Evolutionary conservation across 1,140 invertebrate species (phyloP).

Genomic region (Phthorimaea operculella): DNA sequence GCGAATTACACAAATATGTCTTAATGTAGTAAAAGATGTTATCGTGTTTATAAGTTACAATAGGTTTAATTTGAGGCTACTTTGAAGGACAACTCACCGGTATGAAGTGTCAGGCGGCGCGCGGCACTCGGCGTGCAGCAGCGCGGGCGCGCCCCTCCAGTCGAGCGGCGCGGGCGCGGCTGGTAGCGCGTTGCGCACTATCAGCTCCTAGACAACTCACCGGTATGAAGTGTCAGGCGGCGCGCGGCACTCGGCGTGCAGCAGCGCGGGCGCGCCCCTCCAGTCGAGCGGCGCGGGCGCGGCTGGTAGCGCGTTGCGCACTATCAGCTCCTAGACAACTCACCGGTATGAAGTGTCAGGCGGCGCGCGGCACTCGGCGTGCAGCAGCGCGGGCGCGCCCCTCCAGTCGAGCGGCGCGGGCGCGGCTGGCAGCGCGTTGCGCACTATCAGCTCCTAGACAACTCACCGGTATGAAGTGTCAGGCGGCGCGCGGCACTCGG

Average conservation of each 20-base stretch:
- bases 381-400: conserved; percentile 29
- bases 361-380: conserved; percentile 41
- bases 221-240: conserved; percentile 40
- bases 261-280: conserved; percentile 30
- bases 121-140: conserved; percentile 41
- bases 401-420: conserved; percentile 34
- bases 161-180: conserved; percentile 23
- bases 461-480: conserved; percentile 37
- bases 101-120: conserved; percentile 38
- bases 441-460: conserved; percentile 14
- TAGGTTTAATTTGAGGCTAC: too few species aligned
- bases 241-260: conserved; percentile 42
- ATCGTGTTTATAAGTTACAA: too few species aligned
- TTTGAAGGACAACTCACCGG: conserved; percentile 36
- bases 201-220: too few species aligned
- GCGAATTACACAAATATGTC: too few species aligned
- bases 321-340: conserved; percentile 13
- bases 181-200: conserved; percentile 23
- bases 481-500: conserved; percentile 40
- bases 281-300: conserved; percentile 27
- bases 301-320: conserved; percentile 25
- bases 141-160: conserved; percentile 34
- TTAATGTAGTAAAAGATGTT: too few species aligned
- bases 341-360: conserved; percentile 41
- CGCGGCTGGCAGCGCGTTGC: conserved; percentile 25